phyloP scores from a whole-genome alignment of 35 echinoderm and acorn worm species.

The Strongylocentrotus purpuratus region DNA sequence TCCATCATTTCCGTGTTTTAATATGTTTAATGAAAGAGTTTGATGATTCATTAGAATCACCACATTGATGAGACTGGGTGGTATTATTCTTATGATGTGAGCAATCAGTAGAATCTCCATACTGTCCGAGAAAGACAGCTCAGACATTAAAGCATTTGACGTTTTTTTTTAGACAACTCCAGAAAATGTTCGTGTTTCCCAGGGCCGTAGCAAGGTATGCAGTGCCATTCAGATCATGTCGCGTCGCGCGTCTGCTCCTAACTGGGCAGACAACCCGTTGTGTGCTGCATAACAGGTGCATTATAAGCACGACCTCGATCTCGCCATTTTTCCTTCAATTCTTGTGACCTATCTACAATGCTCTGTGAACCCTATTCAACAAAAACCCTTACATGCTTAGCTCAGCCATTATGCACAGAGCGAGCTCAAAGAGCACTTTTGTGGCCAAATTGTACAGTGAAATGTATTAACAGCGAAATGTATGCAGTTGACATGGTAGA shows the following conservation, averaged over 20 bases:
- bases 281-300: slow-evolving; percentile 18
- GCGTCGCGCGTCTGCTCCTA: background rate
- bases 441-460: background rate
- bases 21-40: no score
- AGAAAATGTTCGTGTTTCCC: background rate
- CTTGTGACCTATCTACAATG: background rate
- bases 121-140: background rate
- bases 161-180: background rate
- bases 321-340: slow-evolving; percentile 8
- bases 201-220: slow-evolving; percentile 23
- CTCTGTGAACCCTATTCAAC: slow-evolving; percentile 24
- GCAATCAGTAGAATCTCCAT: no score
- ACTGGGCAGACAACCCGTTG: slow-evolving; percentile 7
- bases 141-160: background rate
- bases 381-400: background rate
- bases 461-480: background rate
- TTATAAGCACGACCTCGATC: background rate
- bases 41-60: no score
- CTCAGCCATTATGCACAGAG: slow-evolving; percentile 1
- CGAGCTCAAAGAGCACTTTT: background rate
- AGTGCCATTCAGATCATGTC: background rate
- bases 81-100: no score
- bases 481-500: background rate
- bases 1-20: no score
- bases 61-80: no score